A percentile compares a stretch with the other conserved stretches of the same genome.
These are phyloP conservation scores for Ligdia adustata DNA, from an alignment of 2,888 invertebrate species.

Conservation along the genomic window DNA sequence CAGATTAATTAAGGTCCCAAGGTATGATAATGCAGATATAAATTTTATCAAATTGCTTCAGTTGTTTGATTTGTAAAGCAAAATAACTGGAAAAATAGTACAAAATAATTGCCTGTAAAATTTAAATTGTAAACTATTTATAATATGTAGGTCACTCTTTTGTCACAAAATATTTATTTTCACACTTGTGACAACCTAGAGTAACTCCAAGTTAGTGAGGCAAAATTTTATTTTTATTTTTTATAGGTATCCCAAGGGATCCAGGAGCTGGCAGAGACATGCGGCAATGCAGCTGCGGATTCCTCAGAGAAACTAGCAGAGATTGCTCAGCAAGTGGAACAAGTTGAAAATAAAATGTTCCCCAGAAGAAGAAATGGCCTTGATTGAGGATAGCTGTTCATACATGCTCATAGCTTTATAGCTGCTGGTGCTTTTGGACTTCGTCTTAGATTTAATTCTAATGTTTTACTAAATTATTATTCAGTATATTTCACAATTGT, in stretches of 20 bases:
- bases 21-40: too few species aligned
- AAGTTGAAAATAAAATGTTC: slow-evolving; percentile 65
- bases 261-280: slow-evolving; percentile 71
- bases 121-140: too few species aligned
- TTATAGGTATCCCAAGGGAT: slow-evolving; percentile 71
- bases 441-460: slow-evolving; percentile 15
- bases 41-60: too few species aligned
- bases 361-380: slow-evolving; percentile 72
- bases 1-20: too few species aligned
- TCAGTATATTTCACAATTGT: too few species aligned
- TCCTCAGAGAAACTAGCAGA: slow-evolving; percentile 68
- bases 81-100: too few species aligned
- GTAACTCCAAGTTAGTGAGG: too few species aligned
- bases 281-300: slow-evolving; percentile 67
- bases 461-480: slow-evolving; percentile 38
- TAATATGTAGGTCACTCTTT: too few species aligned
- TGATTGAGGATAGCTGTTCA: slow-evolving; percentile 49
- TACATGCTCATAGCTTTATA: too few species aligned
- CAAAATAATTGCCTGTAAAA: too few species aligned
- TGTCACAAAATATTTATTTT: background rate
- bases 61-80: too few species aligned
- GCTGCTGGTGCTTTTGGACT: slow-evolving; percentile 24
- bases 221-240: slow-evolving; percentile 8
- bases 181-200: too few species aligned
- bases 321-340: slow-evolving; percentile 70